Evolutionary conservation across 2,888 invertebrate species (phyloP).

Genomic region (Tethea ocularis): DNA sequence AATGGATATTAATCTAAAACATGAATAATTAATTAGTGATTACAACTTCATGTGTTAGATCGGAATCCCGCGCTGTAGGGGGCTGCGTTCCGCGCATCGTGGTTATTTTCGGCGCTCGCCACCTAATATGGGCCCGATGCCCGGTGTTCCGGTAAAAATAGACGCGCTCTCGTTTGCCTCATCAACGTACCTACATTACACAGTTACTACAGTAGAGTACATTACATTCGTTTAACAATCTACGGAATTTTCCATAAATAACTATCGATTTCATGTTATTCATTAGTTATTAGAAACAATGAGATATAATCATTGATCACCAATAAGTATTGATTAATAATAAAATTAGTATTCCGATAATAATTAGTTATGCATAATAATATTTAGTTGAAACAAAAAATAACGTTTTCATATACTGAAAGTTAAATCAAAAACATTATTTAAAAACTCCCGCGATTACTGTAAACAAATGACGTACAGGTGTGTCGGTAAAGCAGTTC

Average conservation of each 20-base stretch:
- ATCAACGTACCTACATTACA: conserved; percentile 30
- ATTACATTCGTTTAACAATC: conserved; percentile 24
- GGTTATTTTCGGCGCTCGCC: conserved; percentile 72
- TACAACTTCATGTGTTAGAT: conserved; percentile 12
- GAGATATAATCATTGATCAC: background rate
- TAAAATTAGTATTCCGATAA: too few relatives aligned
- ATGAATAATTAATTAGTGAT: background rate
- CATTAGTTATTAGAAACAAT: background rate
- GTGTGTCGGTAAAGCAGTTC: conserved; percentile 71
- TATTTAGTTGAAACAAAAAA: background rate
- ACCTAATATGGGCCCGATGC: conserved; percentile 81
- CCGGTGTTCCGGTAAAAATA: conserved; percentile 75
- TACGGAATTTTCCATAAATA: conserved; percentile 30
- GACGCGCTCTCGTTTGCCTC: conserved; percentile 55
- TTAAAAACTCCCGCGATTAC: conserved; percentile 54
- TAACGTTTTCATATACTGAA: background rate
- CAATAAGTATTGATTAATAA: too few relatives aligned
- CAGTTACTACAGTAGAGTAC: too few relatives aligned
- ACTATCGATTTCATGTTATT: background rate
- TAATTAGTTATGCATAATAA: too few relatives aligned
- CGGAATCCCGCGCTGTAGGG: conserved; percentile 52
- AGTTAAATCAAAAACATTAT: conserved; percentile 20
- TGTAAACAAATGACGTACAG: conserved; percentile 36
- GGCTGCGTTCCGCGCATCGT: conserved; percentile 47
- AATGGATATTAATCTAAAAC: background rate